A percentile compares a stretch with the other conserved stretches of the same genome.
Evolutionary conservation across 2,797 vertebrate genomes (phyloP).

Genomic region (Sebastes umbrosus): DNA sequence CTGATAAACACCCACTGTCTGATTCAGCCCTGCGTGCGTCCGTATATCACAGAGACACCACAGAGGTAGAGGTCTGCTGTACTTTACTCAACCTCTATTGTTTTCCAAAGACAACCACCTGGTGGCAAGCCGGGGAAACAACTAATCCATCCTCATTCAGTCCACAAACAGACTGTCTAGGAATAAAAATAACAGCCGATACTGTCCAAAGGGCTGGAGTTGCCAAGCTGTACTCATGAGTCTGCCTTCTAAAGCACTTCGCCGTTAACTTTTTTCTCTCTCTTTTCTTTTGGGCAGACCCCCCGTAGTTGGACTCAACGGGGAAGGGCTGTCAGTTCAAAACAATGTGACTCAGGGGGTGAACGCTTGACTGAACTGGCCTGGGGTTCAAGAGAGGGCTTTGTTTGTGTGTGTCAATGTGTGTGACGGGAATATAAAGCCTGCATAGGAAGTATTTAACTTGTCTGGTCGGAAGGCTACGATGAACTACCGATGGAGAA

Average conservation of each 20-base stretch:
- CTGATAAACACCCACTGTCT: conserved; percentile 48
- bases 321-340: conserved; percentile 69
- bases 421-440: conserved; percentile 70
- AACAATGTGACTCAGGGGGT: conserved; percentile 73
- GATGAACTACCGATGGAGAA: conserved; percentile 17
- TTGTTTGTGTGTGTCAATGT: conserved; percentile 50
- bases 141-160: conserved; percentile 58
- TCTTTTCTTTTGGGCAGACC: conserved; percentile 35
- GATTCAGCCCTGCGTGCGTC: conserved; percentile 6
- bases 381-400: conserved; percentile 52
- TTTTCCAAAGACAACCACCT: conserved; percentile 82
- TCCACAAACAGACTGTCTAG: conserved; percentile 55
- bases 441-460: conserved; percentile 63
- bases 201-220: conserved; percentile 29
- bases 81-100: conserved; percentile 63
- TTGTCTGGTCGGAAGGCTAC: conserved; percentile 38
- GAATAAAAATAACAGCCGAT: conserved; percentile 55
- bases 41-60: conserved; percentile 15
- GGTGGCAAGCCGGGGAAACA: conserved; percentile 73
- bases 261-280: conserved; percentile 31
- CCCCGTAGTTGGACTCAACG: conserved; percentile 40
- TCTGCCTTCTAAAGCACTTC: conserved; percentile 25
- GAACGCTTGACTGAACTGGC: conserved; percentile 62
- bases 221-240: conserved; percentile 14
- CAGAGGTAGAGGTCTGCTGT: conserved; percentile 30